These are phyloP conservation scores for Nephotettix cincticeps DNA, from an alignment of 1,140 invertebrate species.

Conservation along the genomic window DNA sequence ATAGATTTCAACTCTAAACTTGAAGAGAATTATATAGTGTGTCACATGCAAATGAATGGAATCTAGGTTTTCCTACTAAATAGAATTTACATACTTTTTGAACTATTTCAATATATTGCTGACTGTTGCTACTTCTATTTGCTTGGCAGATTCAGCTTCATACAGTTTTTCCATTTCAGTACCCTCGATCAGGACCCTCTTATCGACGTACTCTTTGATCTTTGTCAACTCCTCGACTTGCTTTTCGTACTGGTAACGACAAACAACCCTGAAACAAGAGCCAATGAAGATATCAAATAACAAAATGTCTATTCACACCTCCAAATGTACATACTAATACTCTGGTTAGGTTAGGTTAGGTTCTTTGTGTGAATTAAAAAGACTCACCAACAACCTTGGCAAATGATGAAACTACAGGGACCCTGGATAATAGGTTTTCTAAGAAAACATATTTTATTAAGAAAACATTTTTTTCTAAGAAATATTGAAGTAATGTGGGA, in stretches of 20 bases:
- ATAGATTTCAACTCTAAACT: no score
- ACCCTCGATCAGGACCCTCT: conserved; percentile 8
- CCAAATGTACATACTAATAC: neutral
- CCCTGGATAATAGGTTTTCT: no score
- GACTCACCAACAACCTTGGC: no score
- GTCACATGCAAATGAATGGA: no score
- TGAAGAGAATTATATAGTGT: no score
- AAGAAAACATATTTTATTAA: no score
- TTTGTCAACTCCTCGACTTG: neutral
- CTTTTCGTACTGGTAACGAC: conserved; percentile 1
- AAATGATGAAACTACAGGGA: no score
- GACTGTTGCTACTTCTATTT: neutral
- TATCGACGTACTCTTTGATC: conserved; percentile 5
- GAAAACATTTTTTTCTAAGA: no score
- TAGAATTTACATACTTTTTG: no score
- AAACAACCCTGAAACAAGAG: conserved; percentile 12
- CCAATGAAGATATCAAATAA: neutral
- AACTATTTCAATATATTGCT: no score
- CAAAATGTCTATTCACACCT: neutral
- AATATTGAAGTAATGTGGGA: no score
- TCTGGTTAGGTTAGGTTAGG: neutral
- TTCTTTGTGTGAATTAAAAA: neutral
- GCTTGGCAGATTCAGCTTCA: neutral
- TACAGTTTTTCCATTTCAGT: conserved; percentile 21
- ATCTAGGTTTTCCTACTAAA: no score